Evolutionary conservation across 1,140 invertebrate species (phyloP).

Genomic region (Cecropterus lyciades): DNA sequence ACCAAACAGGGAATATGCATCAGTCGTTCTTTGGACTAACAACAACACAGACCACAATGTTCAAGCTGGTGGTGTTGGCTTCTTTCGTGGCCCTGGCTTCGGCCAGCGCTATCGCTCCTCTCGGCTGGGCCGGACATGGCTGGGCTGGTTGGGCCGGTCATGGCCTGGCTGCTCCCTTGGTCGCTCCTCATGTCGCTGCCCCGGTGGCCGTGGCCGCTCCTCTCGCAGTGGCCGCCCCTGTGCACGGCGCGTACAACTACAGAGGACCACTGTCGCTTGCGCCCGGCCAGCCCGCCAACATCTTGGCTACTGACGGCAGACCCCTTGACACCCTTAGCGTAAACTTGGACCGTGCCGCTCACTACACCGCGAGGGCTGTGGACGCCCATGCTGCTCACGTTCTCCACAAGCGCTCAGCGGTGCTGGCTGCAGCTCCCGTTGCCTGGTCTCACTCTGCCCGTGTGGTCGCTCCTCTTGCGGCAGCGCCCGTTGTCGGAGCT

Average conservation of each 20-base stretch:
- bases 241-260: conserved; percentile 63
- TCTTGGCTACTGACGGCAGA: conserved; percentile 73
- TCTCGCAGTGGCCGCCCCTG: conserved; percentile 41
- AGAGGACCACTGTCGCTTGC: conserved; percentile 65
- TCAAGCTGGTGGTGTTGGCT: conserved; percentile 86
- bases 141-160: conserved; percentile 38
- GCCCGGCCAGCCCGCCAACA: conserved; percentile 73
- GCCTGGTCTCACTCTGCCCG: conserved; percentile 36
- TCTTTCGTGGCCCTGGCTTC: conserved; percentile 75
- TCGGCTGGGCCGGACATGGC: conserved; percentile 42
- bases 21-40: conserved; percentile 61
- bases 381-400: conserved; percentile 54
- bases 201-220: conserved; percentile 36
- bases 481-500: conserved; percentile 30
- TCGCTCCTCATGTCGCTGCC: conserved; percentile 43
- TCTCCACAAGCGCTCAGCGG: conserved; percentile 66
- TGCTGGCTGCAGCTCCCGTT: conserved; percentile 38
- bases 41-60: conserved; percentile 83
- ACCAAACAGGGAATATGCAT: conserved; percentile 44
- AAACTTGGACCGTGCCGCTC: conserved; percentile 77
- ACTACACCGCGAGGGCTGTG: conserved; percentile 69
- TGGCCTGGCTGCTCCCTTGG: conserved; percentile 36
- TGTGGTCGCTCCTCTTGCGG: conserved; percentile 37
- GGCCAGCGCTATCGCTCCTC: conserved; percentile 47
- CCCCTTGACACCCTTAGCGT: conserved; percentile 78